Evolutionary conservation across 2,113 vertebrate genomes (phyloP).

Genomic region (Brachirus orientalis): DNA sequence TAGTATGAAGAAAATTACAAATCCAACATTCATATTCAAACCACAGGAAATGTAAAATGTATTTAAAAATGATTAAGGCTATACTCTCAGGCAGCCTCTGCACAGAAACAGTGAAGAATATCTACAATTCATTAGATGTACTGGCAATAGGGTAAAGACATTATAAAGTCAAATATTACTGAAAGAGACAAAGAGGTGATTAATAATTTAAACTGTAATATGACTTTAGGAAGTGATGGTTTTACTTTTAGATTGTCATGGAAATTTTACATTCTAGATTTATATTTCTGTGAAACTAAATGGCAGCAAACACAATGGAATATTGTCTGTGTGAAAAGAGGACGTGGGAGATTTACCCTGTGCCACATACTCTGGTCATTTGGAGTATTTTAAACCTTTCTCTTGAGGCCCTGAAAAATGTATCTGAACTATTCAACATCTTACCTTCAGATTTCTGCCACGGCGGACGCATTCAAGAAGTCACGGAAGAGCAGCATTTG

Average conservation of each 20-base stretch:
- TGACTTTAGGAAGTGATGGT: neutral
- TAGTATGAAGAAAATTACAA: too few relatives aligned
- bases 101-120: neutral
- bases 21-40: too few relatives aligned
- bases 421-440: slow-evolving; percentile 65
- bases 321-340: neutral
- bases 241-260: neutral
- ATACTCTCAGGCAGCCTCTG: neutral
- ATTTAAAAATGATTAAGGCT: too few relatives aligned
- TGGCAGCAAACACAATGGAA: neutral
- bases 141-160: neutral
- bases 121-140: neutral
- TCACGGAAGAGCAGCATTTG: slow-evolving; percentile 47
- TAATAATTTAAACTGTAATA: neutral
- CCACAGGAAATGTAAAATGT: too few relatives aligned
- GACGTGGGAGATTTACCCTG: slow-evolving; percentile 27
- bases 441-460: slow-evolving; percentile 59
- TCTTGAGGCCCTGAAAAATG: slow-evolving; percentile 60
- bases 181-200: neutral
- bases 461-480: slow-evolving; percentile 58
- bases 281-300: neutral
- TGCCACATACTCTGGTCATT: slow-evolving; percentile 34
- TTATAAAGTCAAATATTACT: neutral
- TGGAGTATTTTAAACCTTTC: slow-evolving; percentile 37
- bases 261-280: neutral